A percentile compares a stretch with the other conserved stretches of the same genome.
Evolutionary conservation across 2,888 invertebrate genomes (phyloP).

Genomic region (Clivina fossor): DNA sequence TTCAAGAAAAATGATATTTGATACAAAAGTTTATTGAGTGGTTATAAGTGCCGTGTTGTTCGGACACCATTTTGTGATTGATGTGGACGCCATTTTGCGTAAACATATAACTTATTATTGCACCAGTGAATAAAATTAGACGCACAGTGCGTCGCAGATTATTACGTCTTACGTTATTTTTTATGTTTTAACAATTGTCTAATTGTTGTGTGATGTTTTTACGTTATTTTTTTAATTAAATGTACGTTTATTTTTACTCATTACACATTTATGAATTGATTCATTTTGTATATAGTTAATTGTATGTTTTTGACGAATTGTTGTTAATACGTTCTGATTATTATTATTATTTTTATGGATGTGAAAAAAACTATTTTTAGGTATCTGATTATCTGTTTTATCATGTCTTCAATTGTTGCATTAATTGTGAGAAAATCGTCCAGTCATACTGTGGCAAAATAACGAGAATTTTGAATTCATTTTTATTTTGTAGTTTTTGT

Average conservation of each 20-base stretch:
- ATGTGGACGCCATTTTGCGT: constrained; percentile 20
- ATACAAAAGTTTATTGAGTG: too few species aligned
- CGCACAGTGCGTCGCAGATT: background rate
- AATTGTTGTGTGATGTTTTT: constrained; percentile 28
- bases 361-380: constrained; percentile 1
- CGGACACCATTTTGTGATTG: constrained; percentile 22
- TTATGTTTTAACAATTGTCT: background rate
- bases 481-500: constrained; percentile 15
- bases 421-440: background rate
- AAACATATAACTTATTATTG: too few species aligned
- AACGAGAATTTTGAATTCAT: background rate
- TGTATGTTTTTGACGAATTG: constrained; percentile 15
- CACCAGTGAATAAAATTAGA: background rate
- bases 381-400: constrained; percentile 17
- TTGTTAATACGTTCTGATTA: constrained; percentile 19
- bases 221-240: constrained; percentile 7
- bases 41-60: constrained; percentile 8
- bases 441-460: constrained; percentile 24
- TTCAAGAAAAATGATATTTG: too few species aligned
- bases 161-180: constrained; percentile 3
- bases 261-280: constrained; percentile 20
- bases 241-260: constrained; percentile 28
- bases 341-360: constrained; percentile 19
- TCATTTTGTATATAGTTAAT: constrained; percentile 24
- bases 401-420: constrained; percentile 2